Conservation (phyloP, 2,888 invertebrate species). For the Trichopria drosophilae region DNA sequence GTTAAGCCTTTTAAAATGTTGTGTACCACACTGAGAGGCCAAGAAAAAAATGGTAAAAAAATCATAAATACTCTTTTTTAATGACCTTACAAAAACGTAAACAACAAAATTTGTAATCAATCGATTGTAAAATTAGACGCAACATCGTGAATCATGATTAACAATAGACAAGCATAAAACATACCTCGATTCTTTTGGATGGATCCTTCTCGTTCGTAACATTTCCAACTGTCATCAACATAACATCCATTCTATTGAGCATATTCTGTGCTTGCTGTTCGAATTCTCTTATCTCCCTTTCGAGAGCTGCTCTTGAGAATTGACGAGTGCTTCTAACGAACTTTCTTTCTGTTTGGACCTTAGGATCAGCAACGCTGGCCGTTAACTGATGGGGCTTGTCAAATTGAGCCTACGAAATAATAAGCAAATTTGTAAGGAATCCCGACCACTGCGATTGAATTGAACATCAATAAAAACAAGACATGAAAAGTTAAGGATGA, state of each 20-base stretch:
- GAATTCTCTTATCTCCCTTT: constrained; percentile 58
- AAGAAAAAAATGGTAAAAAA: too few species aligned
- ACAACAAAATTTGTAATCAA: not conserved
- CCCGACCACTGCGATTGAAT: too few species aligned
- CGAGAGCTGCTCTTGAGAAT: constrained; percentile 54
- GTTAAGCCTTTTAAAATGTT: too few species aligned
- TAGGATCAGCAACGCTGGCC: constrained; percentile 13
- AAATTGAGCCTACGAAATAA: constrained; percentile 19
- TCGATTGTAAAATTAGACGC: not conserved
- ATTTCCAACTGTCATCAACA: constrained; percentile 64
- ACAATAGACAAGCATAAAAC: constrained; percentile 7
- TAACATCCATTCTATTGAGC: constrained; percentile 64
- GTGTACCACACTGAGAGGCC: too few species aligned
- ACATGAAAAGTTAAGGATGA: not conserved
- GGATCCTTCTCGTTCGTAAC: constrained; percentile 66
- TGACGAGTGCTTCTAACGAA: too few species aligned
- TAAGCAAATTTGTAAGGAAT: too few species aligned
- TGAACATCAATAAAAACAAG: too few species aligned
- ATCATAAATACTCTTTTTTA: not conserved
- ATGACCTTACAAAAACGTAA: too few species aligned
- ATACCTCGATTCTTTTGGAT: constrained; percentile 66
- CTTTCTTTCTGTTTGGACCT: constrained; percentile 14
- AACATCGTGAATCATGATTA: not conserved
- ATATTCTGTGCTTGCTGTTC: constrained; percentile 60
- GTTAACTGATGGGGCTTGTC: constrained; percentile 21